Base-by-base conservation (phyloP, 1,140 invertebrate species). In the Lepeophtheirus salmonis region DNA sequence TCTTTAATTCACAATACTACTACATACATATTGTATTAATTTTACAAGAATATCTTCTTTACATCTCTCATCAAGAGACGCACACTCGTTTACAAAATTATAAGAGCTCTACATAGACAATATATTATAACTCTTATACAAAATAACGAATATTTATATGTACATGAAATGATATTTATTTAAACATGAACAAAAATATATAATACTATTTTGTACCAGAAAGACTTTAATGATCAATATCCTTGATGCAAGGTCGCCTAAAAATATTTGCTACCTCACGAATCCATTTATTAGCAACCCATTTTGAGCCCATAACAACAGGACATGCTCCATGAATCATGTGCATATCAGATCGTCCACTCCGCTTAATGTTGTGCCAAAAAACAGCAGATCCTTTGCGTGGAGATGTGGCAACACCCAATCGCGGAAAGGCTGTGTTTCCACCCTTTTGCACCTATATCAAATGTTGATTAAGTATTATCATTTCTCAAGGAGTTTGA, bases 301-400 rank as follows among this genome's bases (percentile, higher is more conserved):
- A 67, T 63, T 67, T 67, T 2, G 62, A 61, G 54, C 66, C 66
- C 10, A 60, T 23, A 3, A 66, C 41, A 12, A 69, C 67, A 10
- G 68, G 68, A 55, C 68, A 69, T 3, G 63, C 67, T 10, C 68
- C 67, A 55, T 69, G 68, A 0, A 68, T 48, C 10, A 64, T 64
- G 2, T 63, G 54, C 56, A 55, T 58, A 53, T 69, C 64, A 0
- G 49, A 50, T 2, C 64, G 6, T 17, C 67, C 67, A 63, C 66
- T 67, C 0, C 24, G 24, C 49, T 64, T 63, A 18, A 69, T 30
- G 51, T 69, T 69, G 23, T 67, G 64, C 68, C 68, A 69, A 54
- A 68, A 66, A 17, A 66, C 49, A 2, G 66, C 68, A 0, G 67
- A 67, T 2, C 67, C 67, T 64, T 67, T 62, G 1, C 57, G 56